Conservation (phyloP, 2,888 invertebrate species). For the Orthonychiurus folsomi region DNA sequence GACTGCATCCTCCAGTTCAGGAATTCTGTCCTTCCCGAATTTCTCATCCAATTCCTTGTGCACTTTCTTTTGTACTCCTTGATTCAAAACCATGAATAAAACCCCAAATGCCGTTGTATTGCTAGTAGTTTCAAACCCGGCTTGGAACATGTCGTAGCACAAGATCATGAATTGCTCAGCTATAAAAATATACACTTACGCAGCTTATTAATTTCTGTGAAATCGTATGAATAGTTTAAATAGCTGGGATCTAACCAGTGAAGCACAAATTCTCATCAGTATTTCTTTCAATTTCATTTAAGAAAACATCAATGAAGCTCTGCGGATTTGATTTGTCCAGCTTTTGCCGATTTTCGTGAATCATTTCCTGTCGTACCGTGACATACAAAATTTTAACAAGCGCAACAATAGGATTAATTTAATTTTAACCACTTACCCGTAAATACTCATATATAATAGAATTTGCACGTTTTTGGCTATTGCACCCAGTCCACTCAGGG, state of each 20-base stretch:
- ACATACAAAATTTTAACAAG: neutral
- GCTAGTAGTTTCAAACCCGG: slow-evolving; percentile 57
- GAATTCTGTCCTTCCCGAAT: slow-evolving; percentile 45
- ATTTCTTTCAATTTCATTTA: slow-evolving; percentile 28
- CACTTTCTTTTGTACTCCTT: slow-evolving; percentile 53
- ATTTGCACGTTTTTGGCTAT: slow-evolving; percentile 37
- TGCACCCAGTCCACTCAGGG: slow-evolving; percentile 57
- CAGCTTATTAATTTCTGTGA: neutral
- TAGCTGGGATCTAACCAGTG: slow-evolving; percentile 24
- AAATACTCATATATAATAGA: slow-evolving; percentile 26
- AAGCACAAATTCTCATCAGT: slow-evolving; percentile 20
- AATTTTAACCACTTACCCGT: slow-evolving; percentile 18
- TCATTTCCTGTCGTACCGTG: slow-evolving; percentile 23
- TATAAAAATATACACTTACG: no score
- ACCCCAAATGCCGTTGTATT: slow-evolving; percentile 55
- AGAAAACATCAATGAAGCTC: slow-evolving; percentile 32
- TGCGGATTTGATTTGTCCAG: slow-evolving; percentile 24
- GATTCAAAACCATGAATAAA: slow-evolving; percentile 52
- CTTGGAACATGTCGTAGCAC: slow-evolving; percentile 55
- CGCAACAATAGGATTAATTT: neutral
- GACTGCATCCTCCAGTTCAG: slow-evolving; percentile 50
- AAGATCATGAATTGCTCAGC: slow-evolving; percentile 42
- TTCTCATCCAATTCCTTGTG: slow-evolving; percentile 50
- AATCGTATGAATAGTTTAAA: no score
- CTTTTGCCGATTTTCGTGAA: slow-evolving; percentile 25